phyloP scores from a whole-genome alignment of 2,113 vertebrate species.

The Semnornis frantzii region DNA sequence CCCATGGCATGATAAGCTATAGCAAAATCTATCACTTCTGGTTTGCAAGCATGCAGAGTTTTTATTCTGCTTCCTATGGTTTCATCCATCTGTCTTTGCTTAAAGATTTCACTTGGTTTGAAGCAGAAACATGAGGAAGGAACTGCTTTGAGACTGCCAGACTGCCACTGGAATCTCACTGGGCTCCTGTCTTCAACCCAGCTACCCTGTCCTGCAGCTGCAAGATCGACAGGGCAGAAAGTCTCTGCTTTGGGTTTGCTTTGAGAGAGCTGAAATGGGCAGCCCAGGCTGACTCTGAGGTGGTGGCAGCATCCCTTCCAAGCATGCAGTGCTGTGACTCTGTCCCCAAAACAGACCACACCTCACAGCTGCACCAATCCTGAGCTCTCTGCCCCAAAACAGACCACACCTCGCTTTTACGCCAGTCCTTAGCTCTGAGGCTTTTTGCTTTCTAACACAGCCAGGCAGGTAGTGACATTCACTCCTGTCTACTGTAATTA shows the following conservation, averaged over 20 bases:
- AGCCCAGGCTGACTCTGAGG: background rate
- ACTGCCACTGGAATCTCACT: background rate
- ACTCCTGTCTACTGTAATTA: background rate
- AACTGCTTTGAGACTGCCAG: background rate
- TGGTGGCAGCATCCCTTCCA: background rate
- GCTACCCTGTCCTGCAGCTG: background rate
- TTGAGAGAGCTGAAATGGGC: background rate
- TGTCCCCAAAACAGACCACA: background rate
- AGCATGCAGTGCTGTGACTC: background rate
- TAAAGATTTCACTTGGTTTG: background rate
- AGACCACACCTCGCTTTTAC: background rate
- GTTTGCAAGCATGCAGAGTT: background rate
- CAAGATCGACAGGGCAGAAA: background rate
- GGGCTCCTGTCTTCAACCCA: background rate
- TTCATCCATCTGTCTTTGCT: background rate
- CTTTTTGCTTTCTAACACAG: background rate
- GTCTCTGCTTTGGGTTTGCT: background rate
- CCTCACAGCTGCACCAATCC: background rate
- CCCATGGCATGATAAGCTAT: background rate
- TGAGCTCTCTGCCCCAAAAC: background rate
- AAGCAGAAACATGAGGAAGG: background rate
- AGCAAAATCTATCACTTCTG: background rate
- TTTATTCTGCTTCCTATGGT: background rate
- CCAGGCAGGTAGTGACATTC: background rate
- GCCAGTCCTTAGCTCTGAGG: background rate